A percentile compares a stretch with the other conserved stretches of the same genome.
Conservation (phyloP, 2,797 vertebrate species). For the Pangasius krempfi region DNA sequence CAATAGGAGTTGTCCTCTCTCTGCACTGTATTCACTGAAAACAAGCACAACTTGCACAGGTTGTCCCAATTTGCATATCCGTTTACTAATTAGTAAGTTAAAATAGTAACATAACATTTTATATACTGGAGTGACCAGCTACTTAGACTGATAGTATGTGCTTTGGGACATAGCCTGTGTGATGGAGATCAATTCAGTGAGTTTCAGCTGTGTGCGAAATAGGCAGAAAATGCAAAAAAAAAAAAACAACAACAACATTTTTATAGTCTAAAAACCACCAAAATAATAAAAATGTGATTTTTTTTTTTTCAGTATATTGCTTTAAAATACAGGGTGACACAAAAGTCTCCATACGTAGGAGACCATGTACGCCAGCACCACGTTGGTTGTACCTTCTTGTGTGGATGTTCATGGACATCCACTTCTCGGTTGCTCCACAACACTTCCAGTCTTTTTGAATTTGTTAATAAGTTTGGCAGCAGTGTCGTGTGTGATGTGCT, state of each 20-base stretch:
- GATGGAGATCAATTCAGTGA: no score
- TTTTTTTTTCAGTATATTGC: not conserved
- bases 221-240: no score
- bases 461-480: no score
- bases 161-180: not conserved
- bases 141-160: not conserved
- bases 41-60: not conserved
- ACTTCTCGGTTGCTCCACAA: no score
- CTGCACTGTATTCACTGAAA: not conserved
- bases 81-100: not conserved
- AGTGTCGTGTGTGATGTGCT: no score
- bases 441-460: no score
- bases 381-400: no score
- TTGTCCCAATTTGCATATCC: not conserved
- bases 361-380: no score
- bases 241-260: no score
- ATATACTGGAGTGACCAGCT: not conserved
- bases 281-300: not conserved
- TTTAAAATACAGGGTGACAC: not conserved
- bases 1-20: conserved; percentile 29
- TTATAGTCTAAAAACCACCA: not conserved
- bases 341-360: no score
- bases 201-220: not conserved
- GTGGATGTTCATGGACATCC: no score
- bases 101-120: not conserved